A percentile compares a stretch with the other conserved stretches of the same genome.
Conservation (phyloP, 2,113 vertebrate genomes). For the Pampusana beccarii region DNA sequence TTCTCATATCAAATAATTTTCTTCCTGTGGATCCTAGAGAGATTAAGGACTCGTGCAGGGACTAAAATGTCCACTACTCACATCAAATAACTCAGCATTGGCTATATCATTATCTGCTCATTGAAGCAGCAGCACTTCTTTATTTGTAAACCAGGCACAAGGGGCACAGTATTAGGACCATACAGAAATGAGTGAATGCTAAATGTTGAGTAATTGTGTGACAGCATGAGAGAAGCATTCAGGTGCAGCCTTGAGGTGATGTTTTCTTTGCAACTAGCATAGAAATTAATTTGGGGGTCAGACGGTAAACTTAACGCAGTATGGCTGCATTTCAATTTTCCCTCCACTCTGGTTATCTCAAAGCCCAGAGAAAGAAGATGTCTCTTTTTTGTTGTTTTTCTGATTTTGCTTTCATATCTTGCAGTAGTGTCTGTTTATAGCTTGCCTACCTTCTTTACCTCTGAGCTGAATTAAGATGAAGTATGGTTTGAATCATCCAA, state of each 20-base stretch:
- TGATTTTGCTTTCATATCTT: background rate
- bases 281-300: conserved; percentile 30
- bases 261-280: conserved; percentile 14
- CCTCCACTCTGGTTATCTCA: conserved; percentile 31
- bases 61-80: conserved; percentile 60
- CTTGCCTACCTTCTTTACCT: background rate
- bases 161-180: background rate
- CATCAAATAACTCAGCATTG: conserved; percentile 41
- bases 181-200: background rate
- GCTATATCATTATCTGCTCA: conserved; percentile 31
- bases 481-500: background rate
- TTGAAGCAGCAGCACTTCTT: background rate
- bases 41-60: conserved; percentile 59
- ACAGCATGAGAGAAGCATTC: conserved; percentile 29
- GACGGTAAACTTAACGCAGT: conserved; percentile 6
- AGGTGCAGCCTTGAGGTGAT: background rate
- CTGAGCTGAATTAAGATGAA: background rate
- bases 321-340: conserved; percentile 14
- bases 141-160: background rate
- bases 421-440: background rate
- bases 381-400: background rate
- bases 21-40: conserved; percentile 68
- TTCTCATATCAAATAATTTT: conserved; percentile 75
- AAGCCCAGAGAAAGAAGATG: conserved; percentile 51
- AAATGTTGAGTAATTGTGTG: conserved; percentile 4